Conservation (phyloP, 1,140 invertebrate species). For the Lethocerus indicus region DNA sequence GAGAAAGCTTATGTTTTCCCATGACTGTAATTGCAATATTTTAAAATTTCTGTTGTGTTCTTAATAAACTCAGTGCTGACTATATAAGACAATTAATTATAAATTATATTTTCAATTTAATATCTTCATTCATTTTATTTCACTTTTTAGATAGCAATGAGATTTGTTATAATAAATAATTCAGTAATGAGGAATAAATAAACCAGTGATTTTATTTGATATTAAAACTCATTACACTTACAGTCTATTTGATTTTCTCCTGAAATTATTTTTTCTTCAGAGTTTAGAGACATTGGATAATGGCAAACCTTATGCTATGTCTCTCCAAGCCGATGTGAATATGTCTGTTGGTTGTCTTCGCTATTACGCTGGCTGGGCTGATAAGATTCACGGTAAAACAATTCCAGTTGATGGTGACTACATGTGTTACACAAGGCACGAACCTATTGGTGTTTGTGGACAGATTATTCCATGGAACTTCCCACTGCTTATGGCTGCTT, state of each 20-base stretch:
- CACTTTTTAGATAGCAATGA: neutral
- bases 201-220: neutral
- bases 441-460: constrained; percentile 93
- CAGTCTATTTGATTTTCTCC: too few species aligned
- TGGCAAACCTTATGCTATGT: constrained; percentile 72
- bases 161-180: neutral
- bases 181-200: neutral
- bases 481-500: constrained; percentile 84
- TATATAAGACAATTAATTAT: neutral
- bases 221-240: neutral
- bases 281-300: constrained; percentile 90
- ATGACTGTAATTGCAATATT: too few species aligned
- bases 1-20: too few species aligned
- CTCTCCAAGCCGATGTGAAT: constrained; percentile 57
- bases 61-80: too few species aligned
- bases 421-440: constrained; percentile 81
- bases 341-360: constrained; percentile 45
- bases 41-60: too few species aligned
- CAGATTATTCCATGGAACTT: constrained; percentile 99
- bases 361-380: constrained; percentile 82
- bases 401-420: constrained; percentile 79
- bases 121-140: neutral
- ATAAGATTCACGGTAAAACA: constrained; percentile 80
- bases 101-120: neutral
- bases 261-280: constrained; percentile 34